phyloP scores from a whole-genome alignment of 1,140 invertebrate species.

The Bombus difficillimus region DNA sequence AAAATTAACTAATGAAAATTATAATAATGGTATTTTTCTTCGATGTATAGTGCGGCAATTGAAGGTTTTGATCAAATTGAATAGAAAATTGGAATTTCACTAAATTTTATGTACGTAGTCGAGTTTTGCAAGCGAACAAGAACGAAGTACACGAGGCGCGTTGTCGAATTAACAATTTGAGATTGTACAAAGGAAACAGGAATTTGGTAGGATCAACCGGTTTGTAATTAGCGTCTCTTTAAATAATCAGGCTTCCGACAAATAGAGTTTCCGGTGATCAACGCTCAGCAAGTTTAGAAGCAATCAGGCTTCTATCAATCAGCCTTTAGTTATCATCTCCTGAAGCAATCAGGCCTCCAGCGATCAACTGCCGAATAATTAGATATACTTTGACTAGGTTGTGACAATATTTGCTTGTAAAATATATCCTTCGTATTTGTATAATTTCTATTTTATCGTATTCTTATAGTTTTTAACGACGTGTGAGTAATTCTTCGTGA shows the following conservation, averaged over 20 bases:
- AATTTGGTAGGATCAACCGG: background rate
- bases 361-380: slow-evolving; percentile 22
- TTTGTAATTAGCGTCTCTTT: background rate
- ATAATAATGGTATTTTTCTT: no score
- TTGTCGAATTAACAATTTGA: background rate
- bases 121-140: background rate
- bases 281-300: slow-evolving; percentile 28
- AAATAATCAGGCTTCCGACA: background rate
- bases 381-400: background rate
- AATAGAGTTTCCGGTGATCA: background rate
- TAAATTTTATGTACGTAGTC: no score
- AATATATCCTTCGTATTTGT: background rate
- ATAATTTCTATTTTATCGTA: background rate
- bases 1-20: no score
- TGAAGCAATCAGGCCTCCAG: background rate
- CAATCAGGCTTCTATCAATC: slow-evolving; percentile 20
- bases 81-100: background rate
- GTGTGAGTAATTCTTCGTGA: no score
- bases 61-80: background rate
- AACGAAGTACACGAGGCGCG: no score
- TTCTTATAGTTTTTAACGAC: no score
- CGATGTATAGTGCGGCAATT: no score
- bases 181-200: background rate
- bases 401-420: background rate
- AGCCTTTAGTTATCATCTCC: slow-evolving; percentile 6